phyloP scores from a whole-genome alignment of 1,140 invertebrate species.

The Araneus ventricosus region DNA sequence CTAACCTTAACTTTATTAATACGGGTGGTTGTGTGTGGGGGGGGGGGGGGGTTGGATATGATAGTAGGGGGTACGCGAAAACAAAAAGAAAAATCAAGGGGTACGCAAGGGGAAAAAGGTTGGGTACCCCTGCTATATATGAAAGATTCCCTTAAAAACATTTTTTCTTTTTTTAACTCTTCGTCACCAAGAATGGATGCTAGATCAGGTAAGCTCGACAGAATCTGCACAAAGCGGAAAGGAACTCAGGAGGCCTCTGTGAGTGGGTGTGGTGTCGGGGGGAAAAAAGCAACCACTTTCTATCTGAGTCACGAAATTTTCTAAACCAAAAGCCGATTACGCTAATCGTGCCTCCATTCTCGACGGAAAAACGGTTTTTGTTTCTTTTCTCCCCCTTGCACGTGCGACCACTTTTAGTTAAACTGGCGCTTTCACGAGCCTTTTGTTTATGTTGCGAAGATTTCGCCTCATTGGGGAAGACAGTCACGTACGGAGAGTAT shows the following conservation, averaged over 20 bases:
- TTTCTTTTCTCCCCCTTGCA: neutral
- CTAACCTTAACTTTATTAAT: too few relatives aligned
- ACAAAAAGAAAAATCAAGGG: too few relatives aligned
- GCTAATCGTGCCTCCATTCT: constrained; percentile 18
- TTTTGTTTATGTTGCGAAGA: constrained; percentile 48
- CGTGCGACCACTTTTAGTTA: constrained; percentile 51
- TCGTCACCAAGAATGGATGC: neutral
- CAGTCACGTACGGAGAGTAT: constrained; percentile 24
- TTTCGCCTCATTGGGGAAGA: constrained; percentile 6
- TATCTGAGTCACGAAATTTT: constrained; percentile 40
- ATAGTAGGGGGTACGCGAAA: too few relatives aligned
- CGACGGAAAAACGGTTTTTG: neutral
- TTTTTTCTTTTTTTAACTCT: too few relatives aligned
- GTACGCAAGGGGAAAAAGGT: too few relatives aligned
- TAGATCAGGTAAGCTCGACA: neutral
- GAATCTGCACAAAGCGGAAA: neutral
- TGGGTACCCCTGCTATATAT: too few relatives aligned
- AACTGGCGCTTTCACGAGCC: constrained; percentile 37
- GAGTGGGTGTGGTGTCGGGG: neutral
- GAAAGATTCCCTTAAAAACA: too few relatives aligned
- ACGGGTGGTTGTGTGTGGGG: too few relatives aligned
- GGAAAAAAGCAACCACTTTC: constrained; percentile 15
- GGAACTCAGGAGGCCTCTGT: neutral
- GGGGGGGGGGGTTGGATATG: too few relatives aligned
- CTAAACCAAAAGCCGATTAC: constrained; percentile 31